Conservation (phyloP, 30 jellyfish, hydroid and myxozoan genomes). For the Clytia hemisphaerica region DNA sequence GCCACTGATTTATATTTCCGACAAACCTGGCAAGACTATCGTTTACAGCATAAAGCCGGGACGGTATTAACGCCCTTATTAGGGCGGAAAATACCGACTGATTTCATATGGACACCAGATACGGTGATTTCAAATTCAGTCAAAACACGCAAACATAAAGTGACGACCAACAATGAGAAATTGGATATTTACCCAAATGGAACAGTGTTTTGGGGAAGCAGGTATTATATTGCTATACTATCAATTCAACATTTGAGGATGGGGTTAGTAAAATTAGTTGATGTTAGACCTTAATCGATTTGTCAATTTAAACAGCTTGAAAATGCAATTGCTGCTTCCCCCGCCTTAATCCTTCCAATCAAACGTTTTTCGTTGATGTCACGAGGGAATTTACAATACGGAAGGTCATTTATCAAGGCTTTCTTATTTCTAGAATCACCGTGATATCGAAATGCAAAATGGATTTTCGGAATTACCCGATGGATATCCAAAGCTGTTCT, state of each 20-base stretch:
- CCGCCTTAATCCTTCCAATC: too few species aligned
- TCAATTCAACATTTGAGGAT: background rate
- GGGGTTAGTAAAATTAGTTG: background rate
- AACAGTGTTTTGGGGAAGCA: slow-evolving; percentile 92
- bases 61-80: slow-evolving; percentile 35
- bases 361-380: too few species aligned
- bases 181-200: slow-evolving; percentile 91
- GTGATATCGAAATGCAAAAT: slow-evolving; percentile 61
- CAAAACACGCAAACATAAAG: slow-evolving; percentile 76
- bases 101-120: slow-evolving; percentile 96
- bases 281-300: background rate
- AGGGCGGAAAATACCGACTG: slow-evolving; percentile 69
- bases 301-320: background rate
- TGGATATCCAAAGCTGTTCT: slow-evolving; percentile 82
- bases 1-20: slow-evolving; percentile 76
- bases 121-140: slow-evolving; percentile 76
- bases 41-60: slow-evolving; percentile 50
- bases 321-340: too few species aligned
- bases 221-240: slow-evolving; percentile 33
- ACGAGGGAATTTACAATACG: too few species aligned
- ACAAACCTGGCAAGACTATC: slow-evolving; percentile 76
- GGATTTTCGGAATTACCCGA: slow-evolving; percentile 80
- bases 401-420: too few species aligned
- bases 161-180: slow-evolving; percentile 74
- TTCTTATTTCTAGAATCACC: slow-evolving; percentile 40